Conservation (phyloP, 2,888 invertebrate genomes). For the Crepidodera aurea region DNA sequence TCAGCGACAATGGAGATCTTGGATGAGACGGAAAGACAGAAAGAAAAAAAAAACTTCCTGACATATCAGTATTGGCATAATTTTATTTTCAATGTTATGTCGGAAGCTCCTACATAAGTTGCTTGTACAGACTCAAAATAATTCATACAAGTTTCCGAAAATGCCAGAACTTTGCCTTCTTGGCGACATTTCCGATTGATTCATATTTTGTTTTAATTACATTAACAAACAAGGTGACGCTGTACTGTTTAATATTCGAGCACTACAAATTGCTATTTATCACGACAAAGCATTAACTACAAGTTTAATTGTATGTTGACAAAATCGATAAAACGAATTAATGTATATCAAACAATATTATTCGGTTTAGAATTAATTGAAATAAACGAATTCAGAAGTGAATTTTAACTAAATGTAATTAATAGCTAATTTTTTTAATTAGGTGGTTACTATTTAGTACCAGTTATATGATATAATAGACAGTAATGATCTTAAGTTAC, state of each 20-base stretch:
- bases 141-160: too few relatives aligned
- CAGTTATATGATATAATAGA: too few relatives aligned
- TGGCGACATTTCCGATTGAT: neutral
- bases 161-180: too few relatives aligned
- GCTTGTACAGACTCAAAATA: too few relatives aligned
- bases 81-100: too few relatives aligned
- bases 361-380: neutral
- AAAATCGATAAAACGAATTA: slow-evolving; percentile 8
- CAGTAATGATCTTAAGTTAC: too few relatives aligned
- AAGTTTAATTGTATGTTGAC: neutral
- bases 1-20: too few relatives aligned
- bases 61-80: too few relatives aligned
- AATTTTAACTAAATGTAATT: neutral
- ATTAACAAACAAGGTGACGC: slow-evolving; percentile 2
- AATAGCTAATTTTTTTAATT: neutral
- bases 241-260: slow-evolving; percentile 5
- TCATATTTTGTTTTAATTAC: slow-evolving; percentile 2
- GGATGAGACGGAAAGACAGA: too few relatives aligned
- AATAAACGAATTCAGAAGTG: slow-evolving; percentile 4
- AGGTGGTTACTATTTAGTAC: neutral
- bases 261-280: neutral
- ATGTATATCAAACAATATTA: neutral
- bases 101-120: too few relatives aligned
- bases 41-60: too few relatives aligned
- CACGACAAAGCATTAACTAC: neutral